Base-by-base conservation (phyloP, 1,140 invertebrate species). In the Drosophila auraria region DNA sequence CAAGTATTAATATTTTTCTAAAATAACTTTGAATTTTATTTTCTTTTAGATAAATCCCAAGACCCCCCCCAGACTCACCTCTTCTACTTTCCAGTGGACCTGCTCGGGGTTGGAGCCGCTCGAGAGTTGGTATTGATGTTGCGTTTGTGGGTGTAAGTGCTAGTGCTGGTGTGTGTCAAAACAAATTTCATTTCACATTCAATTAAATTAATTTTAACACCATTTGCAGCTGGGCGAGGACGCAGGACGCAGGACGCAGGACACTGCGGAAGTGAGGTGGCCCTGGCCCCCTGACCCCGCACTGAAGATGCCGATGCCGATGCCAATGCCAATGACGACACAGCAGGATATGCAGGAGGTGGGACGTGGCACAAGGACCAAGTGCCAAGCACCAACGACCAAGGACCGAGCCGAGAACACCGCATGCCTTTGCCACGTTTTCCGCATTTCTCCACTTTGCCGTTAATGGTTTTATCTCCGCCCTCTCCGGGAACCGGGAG, bases 171-270 rank as follows among this genome's bases (percentile, higher is more conserved):
- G 84, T 89, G 84, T 89, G 83, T 87, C 83, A 87, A 91, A 89
- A 91, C 89, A 91, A 91, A 91, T 91, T 91, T 89, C 89, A 91
- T 91, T 91, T 91, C 83, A 91, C 87, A 91, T 91, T 91, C 87
- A 91, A 91, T 91, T 91, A 91, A 91, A 87, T 91, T 91, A 91
- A 91, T 91, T 91, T 91, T 87, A 87, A 91, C 87, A 84, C 87
- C 87, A 91, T 91, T 91, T 89, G 84, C 78, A 78, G 84, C 80
- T 80, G 73, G 62, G 63, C 64, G 27, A 27, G 40, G 50, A 9
- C 3, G 33, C 5, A 36, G 45, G 47, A 56, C 40, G 54, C 14
- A 62, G 66, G 36, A 71, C 50, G 9, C 27, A 59, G 53, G 45
- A 72, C 49, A 50, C 63, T 56, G 30, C 53, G 53, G 53, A 38